phyloP scores from a whole-genome alignment of 1,140 invertebrate species.

The Tribolium madens region DNA sequence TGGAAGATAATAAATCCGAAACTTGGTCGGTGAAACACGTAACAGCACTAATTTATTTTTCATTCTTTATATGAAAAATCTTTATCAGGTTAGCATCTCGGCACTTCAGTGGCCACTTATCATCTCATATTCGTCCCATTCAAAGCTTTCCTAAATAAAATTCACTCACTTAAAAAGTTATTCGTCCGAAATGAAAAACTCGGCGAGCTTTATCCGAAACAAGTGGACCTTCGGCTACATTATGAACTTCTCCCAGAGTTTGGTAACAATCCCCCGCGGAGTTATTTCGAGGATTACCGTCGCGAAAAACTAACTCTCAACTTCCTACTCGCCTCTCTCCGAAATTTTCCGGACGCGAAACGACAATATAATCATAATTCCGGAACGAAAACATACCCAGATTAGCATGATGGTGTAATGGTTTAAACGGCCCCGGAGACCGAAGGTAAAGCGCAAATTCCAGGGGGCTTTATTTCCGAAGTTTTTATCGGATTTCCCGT shows the following conservation, averaged over 20 bases:
- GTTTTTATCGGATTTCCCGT: conserved; percentile 53
- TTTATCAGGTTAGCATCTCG: neutral
- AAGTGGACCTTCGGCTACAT: conserved; percentile 34
- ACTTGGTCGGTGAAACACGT: too few species aligned
- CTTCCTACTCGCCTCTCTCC: conserved; percentile 13
- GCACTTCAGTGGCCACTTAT: neutral
- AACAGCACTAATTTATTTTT: too few species aligned
- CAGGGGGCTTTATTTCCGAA: conserved; percentile 47
- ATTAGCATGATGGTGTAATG: conserved; percentile 36
- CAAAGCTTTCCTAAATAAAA: conserved; percentile 15
- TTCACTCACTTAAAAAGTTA: conserved; percentile 36
- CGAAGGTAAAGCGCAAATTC: conserved; percentile 26
- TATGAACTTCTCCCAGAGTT: conserved; percentile 22
- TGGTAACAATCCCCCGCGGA: conserved; percentile 33
- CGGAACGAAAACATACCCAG: conserved; percentile 29
- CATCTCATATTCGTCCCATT: conserved; percentile 16
- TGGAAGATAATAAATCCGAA: too few species aligned
- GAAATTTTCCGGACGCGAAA: conserved; percentile 33
- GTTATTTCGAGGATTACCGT: conserved; percentile 33
- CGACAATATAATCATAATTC: conserved; percentile 38
- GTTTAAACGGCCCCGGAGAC: conserved; percentile 30
- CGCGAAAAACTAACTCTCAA: conserved; percentile 37
- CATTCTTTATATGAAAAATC: too few species aligned
- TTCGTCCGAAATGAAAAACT: conserved; percentile 37
- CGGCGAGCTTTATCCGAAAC: conserved; percentile 8